Percentiles rank a stretch among this genome's conserved stretches.
phyloP scores from a whole-genome alignment of 2,113 vertebrate species.

The Gyps fulvus region DNA sequence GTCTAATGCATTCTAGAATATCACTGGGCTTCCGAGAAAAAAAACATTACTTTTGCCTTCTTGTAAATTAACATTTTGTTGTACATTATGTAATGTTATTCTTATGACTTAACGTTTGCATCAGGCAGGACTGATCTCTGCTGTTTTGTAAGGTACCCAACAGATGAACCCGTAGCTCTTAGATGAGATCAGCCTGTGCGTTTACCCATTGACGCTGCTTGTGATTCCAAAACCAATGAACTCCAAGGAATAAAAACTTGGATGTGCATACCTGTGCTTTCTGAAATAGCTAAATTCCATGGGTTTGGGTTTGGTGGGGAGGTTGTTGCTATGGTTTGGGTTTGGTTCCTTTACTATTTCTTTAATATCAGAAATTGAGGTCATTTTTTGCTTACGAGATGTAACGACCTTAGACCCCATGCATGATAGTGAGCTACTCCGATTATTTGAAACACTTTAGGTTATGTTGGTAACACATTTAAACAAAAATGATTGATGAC shows the following conservation, averaged over 20 bases:
- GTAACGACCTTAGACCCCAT: background rate
- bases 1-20: background rate
- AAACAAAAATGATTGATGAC: background rate
- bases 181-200: background rate
- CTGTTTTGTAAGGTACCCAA: background rate
- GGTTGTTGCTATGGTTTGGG: background rate
- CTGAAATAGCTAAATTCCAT: background rate
- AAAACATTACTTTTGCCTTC: background rate
- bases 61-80: background rate
- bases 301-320: background rate
- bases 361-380: background rate
- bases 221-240: background rate
- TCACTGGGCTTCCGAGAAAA: background rate
- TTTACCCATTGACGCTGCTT: background rate
- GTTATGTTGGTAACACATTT: background rate
- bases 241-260: background rate
- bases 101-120: background rate
- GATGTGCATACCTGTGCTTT: background rate
- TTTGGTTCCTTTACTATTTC: background rate
- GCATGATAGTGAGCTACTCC: fast-evolving
- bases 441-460: background rate
- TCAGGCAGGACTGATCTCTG: background rate
- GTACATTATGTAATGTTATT: background rate
- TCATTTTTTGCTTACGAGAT: background rate
- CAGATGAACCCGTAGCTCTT: background rate